These are phyloP conservation scores for Cantharis lateralis DNA, from an alignment of 2,888 invertebrate genomes.

Conservation along the genomic window DNA sequence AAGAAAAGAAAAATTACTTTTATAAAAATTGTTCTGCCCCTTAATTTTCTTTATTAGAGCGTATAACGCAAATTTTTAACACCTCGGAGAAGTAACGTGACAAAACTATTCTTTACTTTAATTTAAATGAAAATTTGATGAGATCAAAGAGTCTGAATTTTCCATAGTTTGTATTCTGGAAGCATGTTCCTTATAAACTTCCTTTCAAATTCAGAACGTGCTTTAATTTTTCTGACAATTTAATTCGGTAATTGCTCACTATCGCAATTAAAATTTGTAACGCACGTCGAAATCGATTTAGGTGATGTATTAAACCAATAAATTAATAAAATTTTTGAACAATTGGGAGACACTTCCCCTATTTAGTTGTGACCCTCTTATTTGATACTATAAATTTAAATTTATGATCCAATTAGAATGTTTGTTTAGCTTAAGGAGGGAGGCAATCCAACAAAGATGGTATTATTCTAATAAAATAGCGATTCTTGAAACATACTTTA, in stretches of 20 bases:
- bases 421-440: slow-evolving; percentile 1
- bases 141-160: slow-evolving; percentile 13
- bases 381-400: slow-evolving; percentile 7
- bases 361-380: slow-evolving; percentile 4
- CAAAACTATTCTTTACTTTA: slow-evolving; percentile 20
- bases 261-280: background rate
- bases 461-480: background rate
- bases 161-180: background rate
- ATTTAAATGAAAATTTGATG: slow-evolving; percentile 25
- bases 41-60: slow-evolving; percentile 6
- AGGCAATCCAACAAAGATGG: background rate
- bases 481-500: background rate
- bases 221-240: background rate
- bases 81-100: slow-evolving; percentile 16
- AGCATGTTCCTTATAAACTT: background rate
- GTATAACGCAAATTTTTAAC: slow-evolving; percentile 13
- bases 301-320: slow-evolving; percentile 13
- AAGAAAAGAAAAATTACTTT: too few species aligned
- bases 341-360: slow-evolving; percentile 7
- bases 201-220: background rate
- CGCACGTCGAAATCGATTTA: background rate
- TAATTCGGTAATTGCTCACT: background rate
- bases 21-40: too few species aligned
- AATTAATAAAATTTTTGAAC: slow-evolving; percentile 9
- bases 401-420: slow-evolving; percentile 10